Conservation (phyloP, 2,113 vertebrate genomes). For the Ibidorhyncha struthersii region DNA sequence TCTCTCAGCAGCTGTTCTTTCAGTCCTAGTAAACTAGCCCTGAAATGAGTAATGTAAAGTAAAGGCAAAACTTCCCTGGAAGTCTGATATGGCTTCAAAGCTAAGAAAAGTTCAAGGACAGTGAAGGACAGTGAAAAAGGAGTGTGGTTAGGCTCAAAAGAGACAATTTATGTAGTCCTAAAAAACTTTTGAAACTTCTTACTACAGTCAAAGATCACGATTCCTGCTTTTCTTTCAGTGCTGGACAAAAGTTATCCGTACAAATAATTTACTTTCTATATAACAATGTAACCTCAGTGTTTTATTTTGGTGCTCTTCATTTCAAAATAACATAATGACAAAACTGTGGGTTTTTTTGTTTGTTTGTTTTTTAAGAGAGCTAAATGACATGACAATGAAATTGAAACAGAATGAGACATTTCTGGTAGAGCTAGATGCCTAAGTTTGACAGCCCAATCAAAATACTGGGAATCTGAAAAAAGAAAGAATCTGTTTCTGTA, state of each 20-base stretch:
- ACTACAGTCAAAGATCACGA: not conserved
- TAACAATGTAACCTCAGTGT: not conserved
- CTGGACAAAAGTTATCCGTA: not conserved
- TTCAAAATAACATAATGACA: not conserved
- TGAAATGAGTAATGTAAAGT: not conserved
- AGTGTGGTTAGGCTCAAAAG: not conserved
- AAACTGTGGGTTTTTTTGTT: accelerated
- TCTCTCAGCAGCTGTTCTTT: not conserved
- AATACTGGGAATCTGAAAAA: not conserved
- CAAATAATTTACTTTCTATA: not conserved
- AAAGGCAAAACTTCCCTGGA: not conserved
- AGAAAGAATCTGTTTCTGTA: not conserved
- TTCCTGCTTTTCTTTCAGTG: not conserved
- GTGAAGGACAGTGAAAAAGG: not conserved
- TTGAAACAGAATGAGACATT: not conserved
- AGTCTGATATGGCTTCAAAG: not conserved
- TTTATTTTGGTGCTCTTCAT: not conserved
- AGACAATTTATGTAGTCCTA: not conserved
- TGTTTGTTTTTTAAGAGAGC: not conserved
- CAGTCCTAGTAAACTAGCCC: not conserved
- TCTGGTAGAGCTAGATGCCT: not conserved
- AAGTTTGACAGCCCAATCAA: not conserved
- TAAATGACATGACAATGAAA: not conserved
- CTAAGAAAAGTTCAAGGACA: not conserved
- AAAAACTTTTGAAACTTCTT: not conserved